Conservation (phyloP, 2,888 invertebrate genomes). For the Syrphus vitripennis region DNA sequence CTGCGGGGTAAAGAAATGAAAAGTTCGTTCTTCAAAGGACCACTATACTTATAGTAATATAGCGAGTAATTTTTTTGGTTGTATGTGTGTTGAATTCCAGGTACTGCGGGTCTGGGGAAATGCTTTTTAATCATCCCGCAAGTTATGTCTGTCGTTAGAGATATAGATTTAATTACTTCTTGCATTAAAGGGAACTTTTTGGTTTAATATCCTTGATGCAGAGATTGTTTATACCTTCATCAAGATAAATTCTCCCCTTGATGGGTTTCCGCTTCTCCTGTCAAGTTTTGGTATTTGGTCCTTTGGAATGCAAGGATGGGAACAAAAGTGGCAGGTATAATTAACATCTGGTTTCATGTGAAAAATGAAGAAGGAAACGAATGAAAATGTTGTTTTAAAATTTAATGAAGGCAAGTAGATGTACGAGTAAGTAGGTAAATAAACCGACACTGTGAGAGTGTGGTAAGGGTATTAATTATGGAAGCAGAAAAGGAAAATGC, state of each 20-base stretch:
- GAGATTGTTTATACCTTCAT: slow-evolving; percentile 1
- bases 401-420: background rate
- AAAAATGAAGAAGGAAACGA: slow-evolving; percentile 2
- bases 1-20: background rate
- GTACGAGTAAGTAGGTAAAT: background rate
- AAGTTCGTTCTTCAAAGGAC: slow-evolving; percentile 8
- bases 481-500: background rate
- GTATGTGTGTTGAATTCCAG: slow-evolving; percentile 10
- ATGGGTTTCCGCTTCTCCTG: slow-evolving; percentile 1
- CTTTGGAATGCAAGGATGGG: slow-evolving; percentile 8
- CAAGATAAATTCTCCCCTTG: slow-evolving; percentile 5
- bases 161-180: slow-evolving; percentile 54
- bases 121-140: slow-evolving; percentile 60
- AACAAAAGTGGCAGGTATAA: slow-evolving; percentile 15
- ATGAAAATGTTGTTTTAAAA: background rate
- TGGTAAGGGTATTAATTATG: background rate
- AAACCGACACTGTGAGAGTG: no score
- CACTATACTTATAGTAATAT: no score
- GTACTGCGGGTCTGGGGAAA: background rate
- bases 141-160: slow-evolving; percentile 34
- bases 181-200: slow-evolving; percentile 46
- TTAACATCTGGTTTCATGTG: slow-evolving; percentile 10
- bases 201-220: slow-evolving; percentile 13
- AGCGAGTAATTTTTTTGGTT: background rate
- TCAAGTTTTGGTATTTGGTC: background rate